These are phyloP conservation scores for Sphaerophoria taeniata DNA, from an alignment of 2,888 invertebrate genomes.

Conservation along the genomic window DNA sequence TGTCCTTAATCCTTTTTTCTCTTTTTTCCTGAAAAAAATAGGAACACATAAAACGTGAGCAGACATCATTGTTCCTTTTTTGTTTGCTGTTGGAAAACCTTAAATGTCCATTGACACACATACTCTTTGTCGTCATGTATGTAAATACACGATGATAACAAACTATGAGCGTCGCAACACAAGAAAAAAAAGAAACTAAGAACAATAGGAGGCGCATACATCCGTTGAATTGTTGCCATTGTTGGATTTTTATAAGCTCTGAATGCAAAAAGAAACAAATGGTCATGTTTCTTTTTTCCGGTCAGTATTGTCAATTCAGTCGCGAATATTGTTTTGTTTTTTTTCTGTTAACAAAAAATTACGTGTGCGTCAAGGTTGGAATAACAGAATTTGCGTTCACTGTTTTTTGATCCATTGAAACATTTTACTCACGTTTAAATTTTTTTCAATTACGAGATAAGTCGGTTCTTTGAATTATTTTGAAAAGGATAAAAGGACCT, in stretches of 20 bases:
- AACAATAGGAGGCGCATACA: slow-evolving; percentile 11
- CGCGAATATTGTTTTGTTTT: too few relatives aligned
- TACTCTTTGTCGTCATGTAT: background rate
- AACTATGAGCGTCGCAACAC: background rate
- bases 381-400: too few relatives aligned
- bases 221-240: slow-evolving; percentile 36
- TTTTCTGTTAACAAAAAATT: too few relatives aligned
- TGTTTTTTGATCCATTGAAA: too few relatives aligned
- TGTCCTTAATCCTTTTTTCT: slow-evolving; percentile 2
- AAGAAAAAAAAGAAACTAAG: background rate
- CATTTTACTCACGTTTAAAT: too few relatives aligned
- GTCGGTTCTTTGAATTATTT: too few relatives aligned
- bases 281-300: background rate
- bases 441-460: too few relatives aligned
- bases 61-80: slow-evolving; percentile 11
- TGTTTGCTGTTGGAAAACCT: background rate
- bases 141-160: background rate
- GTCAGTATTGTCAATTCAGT: background rate
- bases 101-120: slow-evolving; percentile 8
- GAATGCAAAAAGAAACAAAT: background rate
- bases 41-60: slow-evolving; percentile 15
- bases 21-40: background rate
- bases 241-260: slow-evolving; percentile 15
- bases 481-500: too few relatives aligned
- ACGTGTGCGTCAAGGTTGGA: too few relatives aligned